Base-by-base conservation (phyloP, 1,140 invertebrate genomes). In the Drosophila littoralis region DNA sequence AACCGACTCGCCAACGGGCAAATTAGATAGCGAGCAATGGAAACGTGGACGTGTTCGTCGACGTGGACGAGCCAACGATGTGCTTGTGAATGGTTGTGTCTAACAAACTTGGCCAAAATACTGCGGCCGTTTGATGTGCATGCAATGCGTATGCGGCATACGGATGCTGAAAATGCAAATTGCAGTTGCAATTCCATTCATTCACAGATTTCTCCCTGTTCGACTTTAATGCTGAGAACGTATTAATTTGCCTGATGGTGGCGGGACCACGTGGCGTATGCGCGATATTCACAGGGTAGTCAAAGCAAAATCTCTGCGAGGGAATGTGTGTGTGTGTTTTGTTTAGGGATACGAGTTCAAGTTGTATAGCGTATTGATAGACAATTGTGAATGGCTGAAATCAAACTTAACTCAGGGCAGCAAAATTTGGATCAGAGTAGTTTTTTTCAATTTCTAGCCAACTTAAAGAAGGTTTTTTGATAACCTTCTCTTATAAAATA, bases 91-190 rank as follows among this genome's bases (percentile, higher is more conserved):
- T 57, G 52, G 54, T 42, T 63, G 55, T 28, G 71, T 58, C 59
- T 75, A 59, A 60, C 64, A 58, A 74, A 74, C 52, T 68, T 68
- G 65, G 65, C 65, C 63, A 60, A 58, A 75, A 61, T 71, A 28
- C 72, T 35, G 55, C 59, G 72, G 52, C 33, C 15, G 50, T 46
- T 61, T 36, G 28, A 60, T 17, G 43, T 13, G 58, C 40, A 60
- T 60, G 57, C 48, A 36, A 48, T 12, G 43, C 15, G 52, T 38
- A 28, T 52, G 17, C 43, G 12, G 12, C 1, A 45, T 33, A 15
- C 28, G 12, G 10, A 33, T 45, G 60, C 36, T 28, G 35, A 45
- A 70, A 70, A 73, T 60, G 48, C 60, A 75, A 78, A 78, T 75
- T 71, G 66, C 54, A 72, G 63, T 72, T 63, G 55, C 54, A 54